Evolutionary conservation across 2,797 vertebrate species (phyloP).

Genomic region (Monodelphis domestica): DNA sequence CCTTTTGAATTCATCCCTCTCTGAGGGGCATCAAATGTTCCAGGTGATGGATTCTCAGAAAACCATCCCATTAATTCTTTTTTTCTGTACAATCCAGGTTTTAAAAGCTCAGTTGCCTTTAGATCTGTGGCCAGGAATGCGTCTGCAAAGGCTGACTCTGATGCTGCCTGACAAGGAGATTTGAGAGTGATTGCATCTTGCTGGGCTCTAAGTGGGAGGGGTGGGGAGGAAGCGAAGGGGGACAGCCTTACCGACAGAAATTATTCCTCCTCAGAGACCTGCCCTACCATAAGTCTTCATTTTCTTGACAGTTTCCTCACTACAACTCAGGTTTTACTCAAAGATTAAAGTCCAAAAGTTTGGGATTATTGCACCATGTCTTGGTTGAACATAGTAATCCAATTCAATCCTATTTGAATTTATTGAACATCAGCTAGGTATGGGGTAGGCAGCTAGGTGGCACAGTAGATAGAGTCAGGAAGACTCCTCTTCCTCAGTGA

Average conservation of each 20-base stretch:
- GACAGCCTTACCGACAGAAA: not conserved
- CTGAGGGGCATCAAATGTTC: conserved; percentile 3
- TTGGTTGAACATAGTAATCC: not conserved
- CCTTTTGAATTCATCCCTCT: not conserved
- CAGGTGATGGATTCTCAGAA: conserved; percentile 38
- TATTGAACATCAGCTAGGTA: not conserved
- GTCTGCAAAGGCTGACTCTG: not conserved
- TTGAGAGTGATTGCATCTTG: conserved; percentile 32
- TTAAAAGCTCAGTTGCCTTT: not conserved
- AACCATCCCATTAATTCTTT: not conserved
- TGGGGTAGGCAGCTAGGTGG: no score
- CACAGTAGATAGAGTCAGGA: no score
- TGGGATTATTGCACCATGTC: fast-evolving
- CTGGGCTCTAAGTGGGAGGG: not conserved
- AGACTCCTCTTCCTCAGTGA: no score
- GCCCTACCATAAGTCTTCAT: conserved; percentile 28
- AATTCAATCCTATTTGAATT: not conserved
- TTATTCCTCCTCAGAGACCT: conserved; percentile 19
- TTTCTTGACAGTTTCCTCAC: conserved; percentile 26
- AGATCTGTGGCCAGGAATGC: conserved; percentile 3
- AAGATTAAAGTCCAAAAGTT: conserved; percentile 41
- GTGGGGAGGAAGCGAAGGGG: no score
- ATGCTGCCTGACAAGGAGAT: conserved; percentile 16
- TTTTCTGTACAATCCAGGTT: not conserved
- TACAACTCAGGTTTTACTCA: not conserved